phyloP scores from a whole-genome alignment of 2,888 invertebrate genomes.

The Tillus elongatus region DNA sequence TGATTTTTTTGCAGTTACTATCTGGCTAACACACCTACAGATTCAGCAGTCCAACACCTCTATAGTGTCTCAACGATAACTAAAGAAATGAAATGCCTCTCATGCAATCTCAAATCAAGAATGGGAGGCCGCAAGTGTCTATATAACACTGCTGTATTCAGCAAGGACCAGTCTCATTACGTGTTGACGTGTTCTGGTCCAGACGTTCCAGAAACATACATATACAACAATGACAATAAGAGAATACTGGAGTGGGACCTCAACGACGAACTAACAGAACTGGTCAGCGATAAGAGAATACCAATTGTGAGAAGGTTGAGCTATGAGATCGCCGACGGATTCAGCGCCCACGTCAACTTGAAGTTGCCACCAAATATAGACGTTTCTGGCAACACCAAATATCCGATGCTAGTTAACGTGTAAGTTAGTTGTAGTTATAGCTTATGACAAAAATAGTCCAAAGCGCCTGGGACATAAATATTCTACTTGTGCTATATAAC shows the following conservation, averaged over 20 bases:
- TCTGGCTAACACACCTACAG: constrained; percentile 64
- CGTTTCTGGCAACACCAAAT: constrained; percentile 56
- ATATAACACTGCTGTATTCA: constrained; percentile 63
- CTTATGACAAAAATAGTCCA: no score
- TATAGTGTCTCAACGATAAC: constrained; percentile 58
- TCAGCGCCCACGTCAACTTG: constrained; percentile 64
- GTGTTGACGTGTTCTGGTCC: constrained; percentile 78
- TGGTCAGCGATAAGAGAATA: constrained; percentile 44
- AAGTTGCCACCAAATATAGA: constrained; percentile 65
- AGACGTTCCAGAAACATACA: constrained; percentile 62
- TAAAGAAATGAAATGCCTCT: constrained; percentile 56
- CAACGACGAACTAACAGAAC: constrained; percentile 48
- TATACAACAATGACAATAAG: constrained; percentile 45
- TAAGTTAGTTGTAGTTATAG: constrained; percentile 45
- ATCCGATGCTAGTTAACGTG: constrained; percentile 78
- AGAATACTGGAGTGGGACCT: constrained; percentile 54
- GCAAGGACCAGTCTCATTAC: constrained; percentile 56
- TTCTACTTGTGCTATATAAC: no score
- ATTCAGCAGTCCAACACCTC: constrained; percentile 72
- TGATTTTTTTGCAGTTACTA: constrained; percentile 82
- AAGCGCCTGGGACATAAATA: no score
- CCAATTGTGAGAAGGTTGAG: constrained; percentile 53
- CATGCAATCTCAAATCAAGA: constrained; percentile 55
- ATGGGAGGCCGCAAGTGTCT: constrained; percentile 47
- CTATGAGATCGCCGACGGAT: constrained; percentile 57